Evolutionary conservation across 2,888 invertebrate genomes (phyloP).

Genomic region (Caenorhabditis sp.): DNA sequence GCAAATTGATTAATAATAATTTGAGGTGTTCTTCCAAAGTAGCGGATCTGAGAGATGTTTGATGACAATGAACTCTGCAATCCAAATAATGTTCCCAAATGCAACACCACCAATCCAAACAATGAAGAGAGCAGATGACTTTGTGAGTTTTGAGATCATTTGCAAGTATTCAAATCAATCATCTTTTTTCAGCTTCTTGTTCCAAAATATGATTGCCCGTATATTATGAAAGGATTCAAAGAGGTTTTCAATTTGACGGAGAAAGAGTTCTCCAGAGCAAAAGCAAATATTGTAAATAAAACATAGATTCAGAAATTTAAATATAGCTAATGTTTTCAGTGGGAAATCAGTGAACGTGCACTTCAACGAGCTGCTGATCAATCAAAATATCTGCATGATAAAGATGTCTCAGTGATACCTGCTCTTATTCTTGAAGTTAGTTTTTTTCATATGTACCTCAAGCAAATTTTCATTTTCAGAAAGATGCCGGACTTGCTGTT

Average conservation of each 20-base stretch:
- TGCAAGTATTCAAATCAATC: neutral
- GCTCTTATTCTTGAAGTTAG: slow-evolving; percentile 25
- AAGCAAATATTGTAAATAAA: slow-evolving; percentile 13
- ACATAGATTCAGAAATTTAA: neutral
- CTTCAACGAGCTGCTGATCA: slow-evolving; percentile 11
- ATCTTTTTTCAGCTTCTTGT: slow-evolving; percentile 24
- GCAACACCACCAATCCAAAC: slow-evolving; percentile 32
- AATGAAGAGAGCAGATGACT: slow-evolving; percentile 18
- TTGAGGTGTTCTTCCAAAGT: slow-evolving; percentile 39
- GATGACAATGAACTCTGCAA: slow-evolving; percentile 35
- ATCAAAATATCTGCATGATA: slow-evolving; percentile 9
- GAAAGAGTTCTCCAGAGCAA: slow-evolving; percentile 1
- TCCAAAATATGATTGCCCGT: slow-evolving; percentile 20
- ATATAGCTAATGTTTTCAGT: slow-evolving; percentile 15
- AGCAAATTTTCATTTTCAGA: slow-evolving; percentile 17
- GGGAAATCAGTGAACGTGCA: slow-evolving; percentile 30
- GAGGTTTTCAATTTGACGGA: slow-evolving; percentile 19
- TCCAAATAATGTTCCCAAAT: slow-evolving; percentile 29
- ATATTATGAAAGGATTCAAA: slow-evolving; percentile 8
- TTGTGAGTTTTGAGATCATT: slow-evolving; percentile 11
- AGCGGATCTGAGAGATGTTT: slow-evolving; percentile 37
- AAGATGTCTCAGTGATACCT: slow-evolving; percentile 8
- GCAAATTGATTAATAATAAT: too few species aligned
- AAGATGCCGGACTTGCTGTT: slow-evolving; percentile 43
- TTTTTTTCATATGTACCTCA: too few species aligned